Conservation (phyloP, 2,888 invertebrate genomes). For the Lepetodrilus schrolli region DNA sequence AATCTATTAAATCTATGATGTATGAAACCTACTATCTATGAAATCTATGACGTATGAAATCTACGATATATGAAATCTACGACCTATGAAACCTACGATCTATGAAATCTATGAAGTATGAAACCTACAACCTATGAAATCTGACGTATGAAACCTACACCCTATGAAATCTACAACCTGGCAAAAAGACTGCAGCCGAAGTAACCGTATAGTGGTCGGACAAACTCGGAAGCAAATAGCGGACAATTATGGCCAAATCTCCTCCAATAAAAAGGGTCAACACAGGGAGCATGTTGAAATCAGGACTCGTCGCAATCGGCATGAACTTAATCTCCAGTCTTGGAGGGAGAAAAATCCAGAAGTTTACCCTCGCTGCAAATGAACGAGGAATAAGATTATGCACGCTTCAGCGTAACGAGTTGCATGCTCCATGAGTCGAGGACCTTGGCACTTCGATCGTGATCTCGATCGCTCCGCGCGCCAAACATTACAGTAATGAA, state of each 20-base stretch:
- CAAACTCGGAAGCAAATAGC: neutral
- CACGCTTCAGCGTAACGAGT: neutral
- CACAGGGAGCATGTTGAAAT: neutral
- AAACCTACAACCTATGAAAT: no score
- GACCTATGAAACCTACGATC: no score
- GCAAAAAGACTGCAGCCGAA: no score
- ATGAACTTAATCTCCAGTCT: neutral
- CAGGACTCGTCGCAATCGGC: neutral
- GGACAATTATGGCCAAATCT: neutral
- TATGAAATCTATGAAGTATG: no score
- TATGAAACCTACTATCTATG: no score
- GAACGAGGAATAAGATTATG: constrained; percentile 7
- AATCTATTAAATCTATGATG: no score
- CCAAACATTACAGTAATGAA: neutral
- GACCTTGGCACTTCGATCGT: neutral
- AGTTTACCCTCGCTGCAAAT: neutral
- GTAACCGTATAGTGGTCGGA: neutral
- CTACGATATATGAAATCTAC: no score
- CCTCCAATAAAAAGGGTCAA: constrained; percentile 4
- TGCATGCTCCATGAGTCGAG: neutral
- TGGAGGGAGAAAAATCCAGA: neutral
- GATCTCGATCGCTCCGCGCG: neutral
- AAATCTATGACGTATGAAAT: no score
- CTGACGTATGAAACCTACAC: no score
- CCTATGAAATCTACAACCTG: no score